Evolutionary conservation across 2,113 vertebrate genomes (phyloP).

Genomic region (Propithecus coquereli): DNA sequence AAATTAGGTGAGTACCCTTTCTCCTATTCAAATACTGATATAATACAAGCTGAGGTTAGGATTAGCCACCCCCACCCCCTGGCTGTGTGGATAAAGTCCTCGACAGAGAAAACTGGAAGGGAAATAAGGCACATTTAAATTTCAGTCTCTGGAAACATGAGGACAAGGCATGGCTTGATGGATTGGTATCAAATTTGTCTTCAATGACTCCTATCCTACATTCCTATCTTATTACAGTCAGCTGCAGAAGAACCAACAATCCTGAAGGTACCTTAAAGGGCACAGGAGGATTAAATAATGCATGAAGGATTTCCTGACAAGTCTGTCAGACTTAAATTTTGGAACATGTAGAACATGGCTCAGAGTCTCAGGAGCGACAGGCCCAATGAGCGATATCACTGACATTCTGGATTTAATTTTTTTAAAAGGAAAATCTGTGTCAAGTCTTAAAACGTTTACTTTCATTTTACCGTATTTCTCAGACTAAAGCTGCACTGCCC

Average conservation of each 20-base stretch:
- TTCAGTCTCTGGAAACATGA: background rate
- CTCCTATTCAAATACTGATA: background rate
- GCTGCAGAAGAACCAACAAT: constrained; percentile 28
- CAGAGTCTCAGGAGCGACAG: background rate
- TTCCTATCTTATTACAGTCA: constrained; percentile 55
- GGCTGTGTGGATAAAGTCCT: background rate
- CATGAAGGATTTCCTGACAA: constrained; percentile 28
- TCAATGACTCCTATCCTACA: constrained; percentile 35
- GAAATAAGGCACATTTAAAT: constrained; percentile 9
- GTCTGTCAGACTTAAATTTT: constrained; percentile 31
- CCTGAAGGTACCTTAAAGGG: background rate
- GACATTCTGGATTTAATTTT: constrained; percentile 17
- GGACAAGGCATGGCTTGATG: constrained; percentile 24
- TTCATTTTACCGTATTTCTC: constrained; percentile 29
- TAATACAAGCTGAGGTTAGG: background rate
- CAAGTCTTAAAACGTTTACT: background rate
- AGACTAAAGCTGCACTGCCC: background rate
- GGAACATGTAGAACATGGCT: background rate
- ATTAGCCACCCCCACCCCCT: background rate
- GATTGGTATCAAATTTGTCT: constrained; percentile 48
- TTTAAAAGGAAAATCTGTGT: constrained; percentile 18
- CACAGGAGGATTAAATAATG: constrained; percentile 24
- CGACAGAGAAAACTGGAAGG: background rate
- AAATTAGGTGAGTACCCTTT: background rate
- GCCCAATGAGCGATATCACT: background rate